Evolutionary conservation across 2,888 invertebrate genomes (phyloP), one percentile per base, ranked within the genome.

Genomic region (Platycheirus rosarum): DNA sequence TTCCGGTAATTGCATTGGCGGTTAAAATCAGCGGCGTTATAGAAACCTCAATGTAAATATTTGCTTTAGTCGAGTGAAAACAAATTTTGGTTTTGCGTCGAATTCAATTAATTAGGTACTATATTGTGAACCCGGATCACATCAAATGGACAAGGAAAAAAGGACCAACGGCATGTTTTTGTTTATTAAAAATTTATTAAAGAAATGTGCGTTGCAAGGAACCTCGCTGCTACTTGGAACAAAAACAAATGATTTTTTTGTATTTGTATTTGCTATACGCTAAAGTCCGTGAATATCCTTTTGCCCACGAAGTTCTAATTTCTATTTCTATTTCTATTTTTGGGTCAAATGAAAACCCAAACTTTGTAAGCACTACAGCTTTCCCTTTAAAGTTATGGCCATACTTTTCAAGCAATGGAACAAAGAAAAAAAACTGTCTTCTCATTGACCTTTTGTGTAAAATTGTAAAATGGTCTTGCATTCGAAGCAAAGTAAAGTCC

Each of bases 1-100:
- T 42, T 57, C n/a, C 48, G 51, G 37, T 71, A 46, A 20, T 46
- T 60, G 29, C 32, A 13, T 46, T 18, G 14, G 42, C 7, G 23
- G 57, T 48, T 53, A 53, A 62, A 53, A 60, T 65, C 69, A 48
- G 60, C n/a, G 60, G 35, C 53, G 23, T 48, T 32, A n/a, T 32
- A 16, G 16, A 57, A 23, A 23, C 23, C 2, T 26, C 3, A 32
- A 60, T 35, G 44, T 51, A 71, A 65, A 66, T 60, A 60, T 46
- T 60, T 55, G 48, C 11, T 2, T n/a, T 29, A 9, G 29, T 20
- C 8, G 32, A 48, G 42, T 35, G 14, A 29, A 49, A 66, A 49
- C 4, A 49, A 74, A 57, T 32, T 48, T 29, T 6, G 14, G 26
- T 26, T 26, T 49, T 9, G 13, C 14, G 14, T 23, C 8, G 14